Percentiles rank a stretch among this genome's conserved stretches.
These are phyloP conservation scores for Oreohelix idahoensis DNA, from an alignment of 1,140 invertebrate species.

Conservation along the genomic window DNA sequence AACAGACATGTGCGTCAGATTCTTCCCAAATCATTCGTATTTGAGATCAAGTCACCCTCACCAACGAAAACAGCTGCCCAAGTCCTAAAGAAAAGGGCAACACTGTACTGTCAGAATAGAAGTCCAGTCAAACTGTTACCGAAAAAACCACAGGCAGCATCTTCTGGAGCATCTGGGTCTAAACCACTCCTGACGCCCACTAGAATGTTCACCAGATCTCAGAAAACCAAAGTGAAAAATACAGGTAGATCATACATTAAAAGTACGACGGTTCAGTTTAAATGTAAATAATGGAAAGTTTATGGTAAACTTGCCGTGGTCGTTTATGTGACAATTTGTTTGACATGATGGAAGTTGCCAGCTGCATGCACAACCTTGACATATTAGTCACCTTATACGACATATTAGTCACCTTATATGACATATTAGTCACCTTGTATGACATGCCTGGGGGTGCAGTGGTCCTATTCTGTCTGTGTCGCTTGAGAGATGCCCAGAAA, in stretches of 20 bases:
- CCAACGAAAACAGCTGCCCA: slow-evolving; percentile 62
- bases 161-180: not conserved
- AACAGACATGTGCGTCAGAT: slow-evolving; percentile 59
- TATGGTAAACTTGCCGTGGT: no score
- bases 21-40: slow-evolving; percentile 62
- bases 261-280: no score
- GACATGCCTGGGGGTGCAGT: no score
- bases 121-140: slow-evolving; percentile 45
- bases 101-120: slow-evolving; percentile 40
- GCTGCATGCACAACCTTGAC: no score
- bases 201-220: slow-evolving; percentile 25
- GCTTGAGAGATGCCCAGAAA: no score
- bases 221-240: slow-evolving; percentile 5
- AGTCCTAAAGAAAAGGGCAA: slow-evolving; percentile 52
- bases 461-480: no score
- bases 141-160: not conserved
- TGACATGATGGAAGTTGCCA: no score
- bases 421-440: no score
- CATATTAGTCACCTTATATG: no score
- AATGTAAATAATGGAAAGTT: no score
- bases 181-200: not conserved
- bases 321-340: no score
- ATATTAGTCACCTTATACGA: no score
- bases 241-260: slow-evolving; percentile 3
- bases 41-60: slow-evolving; percentile 55